These are phyloP conservation scores for Polylopha cassiicola DNA, from an alignment of 2,888 invertebrate genomes.

Conservation along the genomic window DNA sequence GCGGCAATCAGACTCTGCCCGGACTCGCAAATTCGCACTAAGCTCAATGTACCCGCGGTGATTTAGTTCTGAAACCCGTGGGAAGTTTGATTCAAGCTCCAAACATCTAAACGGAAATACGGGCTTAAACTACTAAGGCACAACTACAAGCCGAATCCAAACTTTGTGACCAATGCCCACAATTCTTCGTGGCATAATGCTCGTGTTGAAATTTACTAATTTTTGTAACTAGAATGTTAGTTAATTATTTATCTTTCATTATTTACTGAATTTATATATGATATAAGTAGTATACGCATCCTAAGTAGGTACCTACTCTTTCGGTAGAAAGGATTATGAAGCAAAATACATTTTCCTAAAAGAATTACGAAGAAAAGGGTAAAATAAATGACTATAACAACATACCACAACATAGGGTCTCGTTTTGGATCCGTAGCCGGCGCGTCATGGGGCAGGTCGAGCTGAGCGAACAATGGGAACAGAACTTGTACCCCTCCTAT, in stretches of 20 bases:
- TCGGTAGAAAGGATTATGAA: no score
- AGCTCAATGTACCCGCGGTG: slow-evolving; percentile 26
- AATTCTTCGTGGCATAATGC: no score
- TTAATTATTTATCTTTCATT: no score
- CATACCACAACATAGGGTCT: slow-evolving; percentile 93
- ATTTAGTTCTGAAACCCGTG: slow-evolving; percentile 28
- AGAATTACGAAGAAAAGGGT: no score
- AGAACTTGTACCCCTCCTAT: slow-evolving; percentile 99
- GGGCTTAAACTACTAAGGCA: slow-evolving; percentile 2
- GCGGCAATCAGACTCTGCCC: slow-evolving; percentile 37
- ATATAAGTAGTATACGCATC: no score
- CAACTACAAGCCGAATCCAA: slow-evolving; percentile 8
- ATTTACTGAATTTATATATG: no score
- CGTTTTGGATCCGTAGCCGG: slow-evolving; percentile 88
- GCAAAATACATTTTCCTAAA: not conserved
- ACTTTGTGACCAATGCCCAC: slow-evolving; percentile 5
- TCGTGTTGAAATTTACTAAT: no score
- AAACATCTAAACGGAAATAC: slow-evolving; percentile 4
- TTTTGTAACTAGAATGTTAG: no score
- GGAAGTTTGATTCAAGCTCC: slow-evolving; percentile 29
- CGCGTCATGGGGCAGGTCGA: slow-evolving; percentile 94
- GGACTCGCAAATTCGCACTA: slow-evolving; percentile 31
- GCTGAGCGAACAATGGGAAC: slow-evolving; percentile 97
- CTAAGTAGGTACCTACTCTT: no score
- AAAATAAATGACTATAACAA: slow-evolving; percentile 32